phyloP scores from a whole-genome alignment of 2,797 vertebrate species.

The Chaetodon trifasciatus region DNA sequence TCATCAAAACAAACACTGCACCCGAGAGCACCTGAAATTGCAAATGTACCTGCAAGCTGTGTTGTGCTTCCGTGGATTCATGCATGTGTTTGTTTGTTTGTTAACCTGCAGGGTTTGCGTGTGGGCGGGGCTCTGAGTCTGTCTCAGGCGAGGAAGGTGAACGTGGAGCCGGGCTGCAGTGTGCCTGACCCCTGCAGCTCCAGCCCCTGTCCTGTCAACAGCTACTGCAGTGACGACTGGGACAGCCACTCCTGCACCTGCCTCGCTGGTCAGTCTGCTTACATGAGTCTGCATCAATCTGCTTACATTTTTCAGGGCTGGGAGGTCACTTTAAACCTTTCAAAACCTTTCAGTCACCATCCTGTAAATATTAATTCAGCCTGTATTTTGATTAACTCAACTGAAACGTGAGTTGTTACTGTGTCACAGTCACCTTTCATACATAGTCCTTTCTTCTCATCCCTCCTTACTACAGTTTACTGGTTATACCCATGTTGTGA shows the following conservation, averaged over 20 bases:
- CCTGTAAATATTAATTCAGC: background rate
- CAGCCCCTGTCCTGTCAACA: conserved; percentile 91
- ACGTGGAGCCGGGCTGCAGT: conserved; percentile 90
- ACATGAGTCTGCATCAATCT: too few relatives aligned
- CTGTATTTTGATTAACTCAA: background rate
- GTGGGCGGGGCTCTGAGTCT: conserved; percentile 88
- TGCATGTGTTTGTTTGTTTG: background rate
- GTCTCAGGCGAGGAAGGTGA: conserved; percentile 85
- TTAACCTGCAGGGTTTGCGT: conserved; percentile 87
- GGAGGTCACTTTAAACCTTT: background rate
- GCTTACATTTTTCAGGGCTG: background rate
- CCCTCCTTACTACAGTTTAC: background rate
- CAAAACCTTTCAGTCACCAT: background rate
- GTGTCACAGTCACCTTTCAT: background rate
- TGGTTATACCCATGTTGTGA: background rate
- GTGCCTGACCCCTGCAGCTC: conserved; percentile 92
- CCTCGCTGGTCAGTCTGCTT: conserved; percentile 83
- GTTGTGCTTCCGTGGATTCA: background rate
- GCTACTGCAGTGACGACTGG: conserved; percentile 93
- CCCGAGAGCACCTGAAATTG: background rate
- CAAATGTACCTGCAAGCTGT: background rate
- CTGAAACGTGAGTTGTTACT: background rate
- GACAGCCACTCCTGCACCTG: conserved; percentile 94
- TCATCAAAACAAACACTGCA: background rate
- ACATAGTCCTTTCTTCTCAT: background rate